Evolutionary conservation across 2,888 invertebrate genomes (phyloP), one percentile per base, ranked within the genome.

Genomic region (Rhagonycha fulva): DNA sequence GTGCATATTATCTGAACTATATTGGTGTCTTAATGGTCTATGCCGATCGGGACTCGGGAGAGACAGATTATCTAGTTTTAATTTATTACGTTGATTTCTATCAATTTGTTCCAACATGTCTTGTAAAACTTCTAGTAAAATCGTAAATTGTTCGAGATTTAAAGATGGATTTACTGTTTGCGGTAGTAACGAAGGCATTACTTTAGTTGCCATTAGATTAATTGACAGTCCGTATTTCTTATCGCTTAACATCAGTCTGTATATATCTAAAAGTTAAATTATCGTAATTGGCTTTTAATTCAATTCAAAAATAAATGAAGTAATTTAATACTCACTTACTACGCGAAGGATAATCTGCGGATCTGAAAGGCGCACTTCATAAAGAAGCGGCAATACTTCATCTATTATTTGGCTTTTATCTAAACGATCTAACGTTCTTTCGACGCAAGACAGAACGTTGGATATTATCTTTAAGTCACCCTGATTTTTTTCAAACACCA

Each of bases 31-130:
- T 71, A 96, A 88, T 0, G 92, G 90, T 24, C 95, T 91, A 85
- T 94, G 92, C 30, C 94, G 90, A 80, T 95, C 96, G 0, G 94
- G 94, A 83, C 94, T 94, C 69, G 93, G 92, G 83, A 94, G 89
- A 62, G 94, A 91, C 77, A 94, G 89, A 86, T 94, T 94, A 86
- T 97, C 97, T 84, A 95, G 87, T 88, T 96, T 96, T 87, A 98
- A 90, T 88, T 96, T 96, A 88, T 95, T 95, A 70, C 96, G 92
- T 86, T 98, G 96, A 85, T 95, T 95, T 81, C 94, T 91, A 87
- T 96, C 96, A 80, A 97, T 96, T 85, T 93, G 94, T 84, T 94
- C 95, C 84, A 98, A 89, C 98, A 98, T 97, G 83, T 97, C 96
- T 85, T 97, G 95, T 76, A 98, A 90, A 68, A 97, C 95, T 87